A percentile compares a stretch with the other conserved stretches of the same genome.
These are phyloP conservation scores for Plebejus melissa DNA, from an alignment of 2,888 invertebrate species.

Conservation along the genomic window DNA sequence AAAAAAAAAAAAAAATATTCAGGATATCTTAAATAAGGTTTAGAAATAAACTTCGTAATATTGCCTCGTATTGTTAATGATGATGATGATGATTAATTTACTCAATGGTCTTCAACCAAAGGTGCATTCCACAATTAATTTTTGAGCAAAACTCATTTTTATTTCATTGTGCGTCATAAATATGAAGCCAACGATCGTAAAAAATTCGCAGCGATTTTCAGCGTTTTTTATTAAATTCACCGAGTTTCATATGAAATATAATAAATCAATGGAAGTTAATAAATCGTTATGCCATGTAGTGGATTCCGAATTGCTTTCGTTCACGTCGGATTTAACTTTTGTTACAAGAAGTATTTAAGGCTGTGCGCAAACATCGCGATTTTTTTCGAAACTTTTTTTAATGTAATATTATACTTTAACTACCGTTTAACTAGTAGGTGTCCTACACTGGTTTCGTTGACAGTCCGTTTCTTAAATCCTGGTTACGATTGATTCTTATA, in stretches of 20 bases:
- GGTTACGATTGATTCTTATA: no score
- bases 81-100: not conserved
- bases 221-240: conserved; percentile 30
- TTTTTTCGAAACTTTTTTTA: not conserved
- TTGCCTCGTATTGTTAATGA: not conserved
- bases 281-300: conserved; percentile 30
- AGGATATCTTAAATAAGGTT: no score
- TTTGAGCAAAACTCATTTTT: conserved; percentile 18
- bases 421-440: no score
- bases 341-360: conserved; percentile 2
- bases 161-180: conserved; percentile 28
- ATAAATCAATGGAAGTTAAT: conserved; percentile 30
- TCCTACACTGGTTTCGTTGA: no score
- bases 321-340: conserved; percentile 19
- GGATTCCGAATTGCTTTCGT: conserved; percentile 27
- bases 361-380: not conserved
- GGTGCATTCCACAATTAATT: conserved; percentile 1
- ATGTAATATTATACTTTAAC: no score
- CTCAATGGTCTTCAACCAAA: not conserved
- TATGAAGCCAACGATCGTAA: conserved; percentile 26
- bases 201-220: conserved; percentile 27
- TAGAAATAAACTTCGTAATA: not conserved
- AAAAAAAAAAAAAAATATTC: no score
- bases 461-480: no score
- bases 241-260: conserved; percentile 30